Conservation (phyloP, 1,140 invertebrate species). For the Manduca sexta region DNA sequence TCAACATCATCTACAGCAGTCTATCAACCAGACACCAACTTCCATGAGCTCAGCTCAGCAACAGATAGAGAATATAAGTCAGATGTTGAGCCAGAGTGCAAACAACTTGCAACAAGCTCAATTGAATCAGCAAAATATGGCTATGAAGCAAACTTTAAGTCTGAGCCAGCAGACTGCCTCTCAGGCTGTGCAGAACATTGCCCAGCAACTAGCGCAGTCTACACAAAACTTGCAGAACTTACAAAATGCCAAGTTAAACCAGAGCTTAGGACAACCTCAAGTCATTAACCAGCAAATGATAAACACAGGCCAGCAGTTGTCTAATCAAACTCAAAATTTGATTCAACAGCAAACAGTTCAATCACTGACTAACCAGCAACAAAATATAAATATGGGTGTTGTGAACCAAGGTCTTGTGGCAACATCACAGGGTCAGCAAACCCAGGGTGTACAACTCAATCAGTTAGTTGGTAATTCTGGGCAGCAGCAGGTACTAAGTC, state of each 20-base stretch:
- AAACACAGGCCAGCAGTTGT: constrained; percentile 46
- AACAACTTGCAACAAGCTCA: constrained; percentile 63
- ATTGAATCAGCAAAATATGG: constrained; percentile 54
- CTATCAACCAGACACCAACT: constrained; percentile 46
- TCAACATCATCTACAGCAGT: constrained; percentile 58
- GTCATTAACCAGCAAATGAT: constrained; percentile 55
- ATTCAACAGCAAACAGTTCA: constrained; percentile 65
- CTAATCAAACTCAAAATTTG: constrained; percentile 45
- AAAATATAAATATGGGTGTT: constrained; percentile 62
- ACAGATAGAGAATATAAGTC: constrained; percentile 66
- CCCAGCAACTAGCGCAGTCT: constrained; percentile 64
- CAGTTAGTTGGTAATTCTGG: constrained; percentile 48
- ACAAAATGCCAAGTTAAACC: constrained; percentile 59
- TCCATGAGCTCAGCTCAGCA: constrained; percentile 63
- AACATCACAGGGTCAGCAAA: constrained; percentile 44
- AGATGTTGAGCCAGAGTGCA: constrained; percentile 65
- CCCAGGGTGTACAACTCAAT: constrained; percentile 46
- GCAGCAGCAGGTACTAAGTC: constrained; percentile 54
- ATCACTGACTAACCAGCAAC: constrained; percentile 54
- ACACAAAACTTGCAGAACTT: constrained; percentile 51
- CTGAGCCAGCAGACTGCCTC: constrained; percentile 57
- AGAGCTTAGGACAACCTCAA: constrained; percentile 50
- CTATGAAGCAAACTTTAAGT: constrained; percentile 57
- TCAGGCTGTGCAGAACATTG: constrained; percentile 62
- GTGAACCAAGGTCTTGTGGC: constrained; percentile 52